These are phyloP conservation scores for Tromatobia lineatoria DNA, from an alignment of 2,888 invertebrate species.

Conservation along the genomic window DNA sequence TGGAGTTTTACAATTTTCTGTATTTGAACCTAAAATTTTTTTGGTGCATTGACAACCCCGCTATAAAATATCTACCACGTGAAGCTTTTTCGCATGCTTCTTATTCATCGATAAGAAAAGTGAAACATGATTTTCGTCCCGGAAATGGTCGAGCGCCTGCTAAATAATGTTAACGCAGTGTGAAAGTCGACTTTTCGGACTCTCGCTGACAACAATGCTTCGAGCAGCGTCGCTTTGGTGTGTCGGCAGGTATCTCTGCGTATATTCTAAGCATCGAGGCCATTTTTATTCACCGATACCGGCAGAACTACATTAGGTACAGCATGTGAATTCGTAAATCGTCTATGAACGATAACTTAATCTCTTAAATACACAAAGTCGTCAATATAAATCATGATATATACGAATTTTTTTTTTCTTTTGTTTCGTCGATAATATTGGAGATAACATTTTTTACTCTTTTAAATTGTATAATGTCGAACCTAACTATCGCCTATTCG, in stretches of 20 bases:
- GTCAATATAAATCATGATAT: slow-evolving; percentile 11
- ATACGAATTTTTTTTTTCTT: background rate
- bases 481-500: background rate
- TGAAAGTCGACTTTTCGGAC: background rate
- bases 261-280: background rate
- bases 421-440: background rate
- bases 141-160: background rate
- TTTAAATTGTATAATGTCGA: slow-evolving; percentile 1
- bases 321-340: slow-evolving; percentile 12
- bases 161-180: background rate
- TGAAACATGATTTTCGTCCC: background rate
- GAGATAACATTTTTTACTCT: background rate
- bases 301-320: slow-evolving; percentile 19
- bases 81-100: background rate
- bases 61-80: too few species aligned
- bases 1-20: too few species aligned
- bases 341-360: slow-evolving; percentile 4
- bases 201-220: slow-evolving; percentile 8
- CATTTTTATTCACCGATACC: slow-evolving; percentile 9
- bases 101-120: background rate
- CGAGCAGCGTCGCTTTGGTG: background rate
- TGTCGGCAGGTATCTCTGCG: slow-evolving; percentile 5
- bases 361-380: slow-evolving; percentile 8
- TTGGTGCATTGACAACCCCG: too few species aligned
- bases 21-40: too few species aligned